Evolutionary conservation across 2,797 vertebrate genomes (phyloP), one percentile per base, ranked within the genome.

Genomic region (Gallinago solitaria): DNA sequence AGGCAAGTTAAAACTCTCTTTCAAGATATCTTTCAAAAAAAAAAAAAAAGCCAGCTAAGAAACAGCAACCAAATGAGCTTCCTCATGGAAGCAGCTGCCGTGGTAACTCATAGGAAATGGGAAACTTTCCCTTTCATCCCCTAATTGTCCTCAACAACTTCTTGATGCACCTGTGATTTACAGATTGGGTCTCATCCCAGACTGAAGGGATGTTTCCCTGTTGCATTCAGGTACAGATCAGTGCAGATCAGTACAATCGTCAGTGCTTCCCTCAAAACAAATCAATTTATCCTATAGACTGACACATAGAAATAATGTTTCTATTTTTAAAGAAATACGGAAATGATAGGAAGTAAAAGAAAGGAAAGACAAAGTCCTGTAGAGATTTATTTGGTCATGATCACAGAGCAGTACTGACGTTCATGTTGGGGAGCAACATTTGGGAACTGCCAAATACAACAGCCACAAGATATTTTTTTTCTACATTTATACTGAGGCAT

Each of bases 1-100:
- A n/a, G 6, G 60, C 13, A 87, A 87, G 37, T 71, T 60, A 83
- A 81, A 84, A 67, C 6, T 75, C 50, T 68, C 57, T 92, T 87
- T 80, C 47, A 76, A 89, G 74, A 67, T 71, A 16, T 75, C 33
- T 37, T 56, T 75, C 4, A 9, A 25, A 51, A 53, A 56, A 65
- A 56, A 32, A 37, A 12, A 59, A 20, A 18, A 35, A 59, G 24
- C 24, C 24, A 37, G 25, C 57, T 30, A 47, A 54, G 45, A n/a
- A 39, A 5, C 3, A 13, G 17, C 53, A 51, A 16, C 12, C 3
- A 11, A 89, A 74, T 67, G 30, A 56, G n/a, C 43, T 70, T 86
- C 65, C 48, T 85, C 11, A 25, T 28, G 71, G 60, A 70, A 90
- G 48, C 43, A 81, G 86, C 86, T 88, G 73, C 71, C 7, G 15